Evolutionary conservation across 2,888 invertebrate species (phyloP).

Genomic region (Anoncus sp.): DNA sequence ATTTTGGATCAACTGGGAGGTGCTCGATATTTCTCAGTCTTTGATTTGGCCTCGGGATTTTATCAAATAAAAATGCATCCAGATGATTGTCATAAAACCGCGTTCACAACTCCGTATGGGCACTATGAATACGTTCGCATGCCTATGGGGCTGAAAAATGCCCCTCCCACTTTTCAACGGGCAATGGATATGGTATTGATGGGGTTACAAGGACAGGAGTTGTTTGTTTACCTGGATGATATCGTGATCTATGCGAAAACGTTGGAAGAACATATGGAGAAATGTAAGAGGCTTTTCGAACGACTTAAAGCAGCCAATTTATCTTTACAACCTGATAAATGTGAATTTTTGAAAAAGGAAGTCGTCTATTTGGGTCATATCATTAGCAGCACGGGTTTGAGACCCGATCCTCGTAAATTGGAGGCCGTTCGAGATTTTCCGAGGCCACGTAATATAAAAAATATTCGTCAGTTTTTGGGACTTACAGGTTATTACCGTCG

Average conservation of each 20-base stretch:
- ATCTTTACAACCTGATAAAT: slow-evolving; percentile 50
- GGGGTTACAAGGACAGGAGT: slow-evolving; percentile 35
- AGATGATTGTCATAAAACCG: slow-evolving; percentile 76
- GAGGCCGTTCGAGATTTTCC: slow-evolving; percentile 53
- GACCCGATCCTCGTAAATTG: slow-evolving; percentile 52
- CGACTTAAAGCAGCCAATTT: slow-evolving; percentile 36
- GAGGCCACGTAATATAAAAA: slow-evolving; percentile 42
- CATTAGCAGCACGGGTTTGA: slow-evolving; percentile 48
- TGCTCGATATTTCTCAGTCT: slow-evolving; percentile 77
- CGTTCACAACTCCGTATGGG: slow-evolving; percentile 75
- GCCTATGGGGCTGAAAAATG: slow-evolving; percentile 81
- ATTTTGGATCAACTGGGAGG: slow-evolving; percentile 79
- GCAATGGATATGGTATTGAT: slow-evolving; percentile 78
- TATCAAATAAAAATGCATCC: slow-evolving; percentile 77
- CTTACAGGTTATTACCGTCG: slow-evolving; percentile 57
- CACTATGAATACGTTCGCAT: slow-evolving; percentile 78
- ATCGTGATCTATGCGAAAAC: slow-evolving; percentile 41
- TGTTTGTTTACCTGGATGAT: slow-evolving; percentile 53
- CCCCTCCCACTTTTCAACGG: slow-evolving; percentile 80
- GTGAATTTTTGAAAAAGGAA: slow-evolving; percentile 52
- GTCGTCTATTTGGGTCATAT: slow-evolving; percentile 56
- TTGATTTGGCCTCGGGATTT: slow-evolving; percentile 79
- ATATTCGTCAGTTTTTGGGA: slow-evolving; percentile 52
- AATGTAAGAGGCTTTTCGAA: slow-evolving; percentile 47
- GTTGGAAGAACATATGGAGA: slow-evolving; percentile 43